phyloP scores from a whole-genome alignment of 2,797 vertebrate genomes.

The Sebastes iracundus region DNA sequence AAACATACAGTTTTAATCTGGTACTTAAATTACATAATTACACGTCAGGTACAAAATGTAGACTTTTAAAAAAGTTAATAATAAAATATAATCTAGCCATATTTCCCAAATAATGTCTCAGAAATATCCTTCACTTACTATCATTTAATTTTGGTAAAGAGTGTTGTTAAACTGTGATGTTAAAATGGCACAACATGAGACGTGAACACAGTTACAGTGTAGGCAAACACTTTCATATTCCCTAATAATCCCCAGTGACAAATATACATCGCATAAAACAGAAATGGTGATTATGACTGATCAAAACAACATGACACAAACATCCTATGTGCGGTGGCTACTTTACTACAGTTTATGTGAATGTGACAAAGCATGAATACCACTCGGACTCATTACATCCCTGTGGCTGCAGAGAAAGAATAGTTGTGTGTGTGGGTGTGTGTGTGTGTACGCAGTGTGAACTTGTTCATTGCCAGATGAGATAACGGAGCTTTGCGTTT shows the following conservation, averaged over 20 bases:
- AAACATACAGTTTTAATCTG: slow-evolving; percentile 55
- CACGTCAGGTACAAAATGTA: slow-evolving; percentile 75
- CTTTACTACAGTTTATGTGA: background rate
- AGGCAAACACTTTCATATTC: slow-evolving; percentile 6
- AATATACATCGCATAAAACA: background rate
- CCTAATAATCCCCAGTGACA: slow-evolving; percentile 11
- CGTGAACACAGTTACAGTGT: slow-evolving; percentile 25
- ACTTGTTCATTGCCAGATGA: background rate
- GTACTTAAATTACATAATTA: slow-evolving; percentile 68
- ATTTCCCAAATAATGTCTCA: slow-evolving; percentile 45
- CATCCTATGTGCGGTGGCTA: background rate
- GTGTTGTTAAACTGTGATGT: slow-evolving; percentile 39
- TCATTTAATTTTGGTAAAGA: slow-evolving; percentile 49
- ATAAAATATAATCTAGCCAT: slow-evolving; percentile 75
- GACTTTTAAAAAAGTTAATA: slow-evolving; percentile 75
- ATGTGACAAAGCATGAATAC: background rate
- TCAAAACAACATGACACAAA: background rate
- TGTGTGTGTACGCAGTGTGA: background rate
- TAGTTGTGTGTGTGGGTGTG: background rate
- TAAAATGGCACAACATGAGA: slow-evolving; percentile 32
- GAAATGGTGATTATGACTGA: background rate
- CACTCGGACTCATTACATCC: background rate
- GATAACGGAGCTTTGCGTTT: background rate
- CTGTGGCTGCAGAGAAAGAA: background rate
- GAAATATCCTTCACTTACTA: slow-evolving; percentile 47